phyloP scores from a whole-genome alignment of 1,140 invertebrate genomes.

The Drosophila serrata region DNA sequence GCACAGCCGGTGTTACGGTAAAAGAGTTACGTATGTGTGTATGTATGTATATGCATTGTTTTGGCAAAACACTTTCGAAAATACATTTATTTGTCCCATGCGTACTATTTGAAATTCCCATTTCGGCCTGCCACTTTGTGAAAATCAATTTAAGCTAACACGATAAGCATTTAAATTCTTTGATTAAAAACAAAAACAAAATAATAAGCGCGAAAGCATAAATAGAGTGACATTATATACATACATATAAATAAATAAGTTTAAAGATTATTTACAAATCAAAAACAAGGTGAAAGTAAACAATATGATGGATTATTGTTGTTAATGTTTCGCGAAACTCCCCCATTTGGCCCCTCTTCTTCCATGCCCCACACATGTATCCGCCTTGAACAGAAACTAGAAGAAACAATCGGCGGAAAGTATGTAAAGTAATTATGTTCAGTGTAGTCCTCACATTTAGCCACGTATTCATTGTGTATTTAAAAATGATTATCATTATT shows the following conservation, averaged over 20 bases:
- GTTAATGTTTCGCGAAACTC: constrained; percentile 63
- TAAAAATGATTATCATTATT: constrained; percentile 25
- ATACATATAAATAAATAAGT: constrained; percentile 41
- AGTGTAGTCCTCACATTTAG: constrained; percentile 33
- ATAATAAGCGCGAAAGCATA: not conserved
- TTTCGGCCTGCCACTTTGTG: constrained; percentile 17
- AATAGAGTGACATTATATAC: constrained; percentile 38
- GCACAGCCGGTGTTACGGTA: constrained; percentile 68
- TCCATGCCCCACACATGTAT: not conserved
- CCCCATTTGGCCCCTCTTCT: constrained; percentile 19
- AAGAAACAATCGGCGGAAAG: constrained; percentile 41
- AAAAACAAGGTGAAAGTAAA: constrained; percentile 81
- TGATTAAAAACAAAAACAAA: not conserved
- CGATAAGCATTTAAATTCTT: constrained; percentile 14
- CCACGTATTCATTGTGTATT: constrained; percentile 39
- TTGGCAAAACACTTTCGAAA: constrained; percentile 20
- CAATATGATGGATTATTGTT: constrained; percentile 81
- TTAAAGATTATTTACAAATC: constrained; percentile 61
- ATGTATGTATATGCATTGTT: constrained; percentile 50
- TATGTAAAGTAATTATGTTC: constrained; percentile 47
- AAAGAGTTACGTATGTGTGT: constrained; percentile 46
- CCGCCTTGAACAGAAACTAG: constrained; percentile 29
- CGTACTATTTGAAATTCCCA: constrained; percentile 5
- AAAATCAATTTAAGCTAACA: constrained; percentile 6
- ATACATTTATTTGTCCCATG: constrained; percentile 9